Evolutionary conservation across 2,113 vertebrate species (phyloP).

Genomic region (Monopterus albus): DNA sequence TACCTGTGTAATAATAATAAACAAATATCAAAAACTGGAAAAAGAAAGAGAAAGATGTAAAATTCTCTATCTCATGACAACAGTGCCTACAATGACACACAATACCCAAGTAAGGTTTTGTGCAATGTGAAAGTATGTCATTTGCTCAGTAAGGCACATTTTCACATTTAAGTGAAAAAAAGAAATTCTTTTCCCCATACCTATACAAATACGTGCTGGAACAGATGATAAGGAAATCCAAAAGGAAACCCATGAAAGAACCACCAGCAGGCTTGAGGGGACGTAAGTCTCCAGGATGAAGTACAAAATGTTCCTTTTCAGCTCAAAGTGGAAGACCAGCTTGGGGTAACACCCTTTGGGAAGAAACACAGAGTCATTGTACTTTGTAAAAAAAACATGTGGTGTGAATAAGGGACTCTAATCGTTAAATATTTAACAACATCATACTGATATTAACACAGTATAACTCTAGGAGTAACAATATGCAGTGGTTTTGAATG

Average conservation of each 20-base stretch:
- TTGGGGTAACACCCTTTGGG: conserved; percentile 86
- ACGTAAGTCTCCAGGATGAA: conserved; percentile 93
- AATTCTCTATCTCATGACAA: no score
- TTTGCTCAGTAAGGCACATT: not conserved
- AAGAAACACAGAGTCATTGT: not conserved
- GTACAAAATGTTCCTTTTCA: conserved; percentile 92
- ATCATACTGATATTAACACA: not conserved
- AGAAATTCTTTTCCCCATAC: conserved; percentile 64
- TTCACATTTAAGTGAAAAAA: not conserved
- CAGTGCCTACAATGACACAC: not conserved
- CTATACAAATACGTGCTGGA: conserved; percentile 92
- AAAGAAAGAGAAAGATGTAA: no score
- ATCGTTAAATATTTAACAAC: not conserved
- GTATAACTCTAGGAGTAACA: not conserved
- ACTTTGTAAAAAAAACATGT: not conserved
- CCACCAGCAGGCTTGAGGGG: conserved; percentile 90
- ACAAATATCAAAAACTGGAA: not conserved
- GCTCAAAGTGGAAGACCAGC: conserved; percentile 90
- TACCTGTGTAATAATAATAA: not conserved
- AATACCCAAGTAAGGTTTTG: not conserved
- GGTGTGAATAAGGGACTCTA: not conserved
- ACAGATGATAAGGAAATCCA: conserved; percentile 94
- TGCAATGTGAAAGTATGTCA: not conserved
- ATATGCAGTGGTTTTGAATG: not conserved
- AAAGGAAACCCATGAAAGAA: conserved; percentile 93